Base-by-base conservation (phyloP, 2,888 invertebrate genomes). In the Seira ritae region DNA sequence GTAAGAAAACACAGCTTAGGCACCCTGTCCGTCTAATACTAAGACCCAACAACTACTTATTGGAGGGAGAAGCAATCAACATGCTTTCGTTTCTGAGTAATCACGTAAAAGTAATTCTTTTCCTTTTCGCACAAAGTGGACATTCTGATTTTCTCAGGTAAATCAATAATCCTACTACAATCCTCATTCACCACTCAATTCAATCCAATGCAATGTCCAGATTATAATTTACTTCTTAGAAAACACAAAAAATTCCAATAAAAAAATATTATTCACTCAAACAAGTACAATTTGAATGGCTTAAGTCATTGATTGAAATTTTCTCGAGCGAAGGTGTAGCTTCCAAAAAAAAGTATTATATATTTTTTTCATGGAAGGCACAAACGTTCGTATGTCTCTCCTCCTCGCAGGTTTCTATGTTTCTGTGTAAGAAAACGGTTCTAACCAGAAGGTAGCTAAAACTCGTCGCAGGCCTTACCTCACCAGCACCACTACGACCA, bases 381-480 rank as follows among this genome's bases (percentile, higher is more conserved):
- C 81, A 50, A 46, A 79, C 78, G 65, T 46, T 55, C 66, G 37
- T 20, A 24, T 42, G 42, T 84, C 74, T 84, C 65, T 71, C 72
- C 84, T 84, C 84, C n/a, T 80, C 72, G 84, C 84, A 75, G 76
- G 84, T 80, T 84, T 84, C 75, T 84, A 76, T 84, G 80, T 84
- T 80, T 84, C 84, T 84, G 84, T 84, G 79, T 80, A 74, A 84
- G 75, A 84, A 84, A 84, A 84, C 84, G 80, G 84, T 84, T 84
- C 84, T 80, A 79, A 84, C 84, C 80, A 80, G 84, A 84, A 80
- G 80, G 80, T 84, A 79, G 78, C 79, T 74, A 62, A 66, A 62
- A 62, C 62, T 62, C 62, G 50, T 71, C 76, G 80, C 60, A 75
- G 84, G 71, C 69, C 80, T 75, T 84, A 31, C 62, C 80, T 75